phyloP scores from a whole-genome alignment of 1,140 invertebrate species.

The Drosophila nannoptera region DNA sequence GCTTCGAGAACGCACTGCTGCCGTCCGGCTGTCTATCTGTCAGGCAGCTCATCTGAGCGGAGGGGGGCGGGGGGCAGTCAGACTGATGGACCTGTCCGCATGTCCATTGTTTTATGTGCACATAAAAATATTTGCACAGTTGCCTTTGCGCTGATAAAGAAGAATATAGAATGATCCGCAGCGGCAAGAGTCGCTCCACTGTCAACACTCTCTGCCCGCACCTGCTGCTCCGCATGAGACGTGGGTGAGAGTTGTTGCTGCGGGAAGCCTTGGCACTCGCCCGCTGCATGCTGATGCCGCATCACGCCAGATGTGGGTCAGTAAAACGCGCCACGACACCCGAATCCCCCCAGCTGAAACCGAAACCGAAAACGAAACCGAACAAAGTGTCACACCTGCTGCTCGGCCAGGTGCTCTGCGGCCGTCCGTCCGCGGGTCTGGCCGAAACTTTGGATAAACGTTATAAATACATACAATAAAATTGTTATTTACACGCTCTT shows the following conservation, averaged over 20 bases:
- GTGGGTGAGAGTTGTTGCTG: constrained; percentile 53
- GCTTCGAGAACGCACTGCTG: constrained; percentile 17
- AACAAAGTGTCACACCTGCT: constrained; percentile 61
- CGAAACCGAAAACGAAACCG: constrained; percentile 15
- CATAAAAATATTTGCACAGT: constrained; percentile 73
- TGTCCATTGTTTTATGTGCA: constrained; percentile 54
- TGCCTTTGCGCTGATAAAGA: constrained; percentile 59
- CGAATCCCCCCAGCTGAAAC: constrained; percentile 50
- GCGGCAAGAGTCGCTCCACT: constrained; percentile 11
- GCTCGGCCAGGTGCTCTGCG: constrained; percentile 11
- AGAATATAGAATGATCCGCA: constrained; percentile 50
- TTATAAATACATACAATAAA: constrained; percentile 72
- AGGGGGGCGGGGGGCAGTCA: background rate
- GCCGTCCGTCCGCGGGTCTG: constrained; percentile 18
- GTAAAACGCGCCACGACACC: constrained; percentile 55
- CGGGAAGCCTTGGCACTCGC: constrained; percentile 61
- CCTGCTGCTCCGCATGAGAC: background rate
- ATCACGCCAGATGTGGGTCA: constrained; percentile 67
- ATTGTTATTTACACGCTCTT: constrained; percentile 74
- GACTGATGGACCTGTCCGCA: constrained; percentile 22
- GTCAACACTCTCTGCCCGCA: background rate
- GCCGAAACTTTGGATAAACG: constrained; percentile 66
- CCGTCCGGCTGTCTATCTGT: constrained; percentile 15
- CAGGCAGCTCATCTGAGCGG: constrained; percentile 6
- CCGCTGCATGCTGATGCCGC: constrained; percentile 67